Percentiles rank a stretch among this genome's conserved stretches.
Conservation (phyloP, 2,888 invertebrate genomes). For the Lepidocyrtinus sp. region DNA sequence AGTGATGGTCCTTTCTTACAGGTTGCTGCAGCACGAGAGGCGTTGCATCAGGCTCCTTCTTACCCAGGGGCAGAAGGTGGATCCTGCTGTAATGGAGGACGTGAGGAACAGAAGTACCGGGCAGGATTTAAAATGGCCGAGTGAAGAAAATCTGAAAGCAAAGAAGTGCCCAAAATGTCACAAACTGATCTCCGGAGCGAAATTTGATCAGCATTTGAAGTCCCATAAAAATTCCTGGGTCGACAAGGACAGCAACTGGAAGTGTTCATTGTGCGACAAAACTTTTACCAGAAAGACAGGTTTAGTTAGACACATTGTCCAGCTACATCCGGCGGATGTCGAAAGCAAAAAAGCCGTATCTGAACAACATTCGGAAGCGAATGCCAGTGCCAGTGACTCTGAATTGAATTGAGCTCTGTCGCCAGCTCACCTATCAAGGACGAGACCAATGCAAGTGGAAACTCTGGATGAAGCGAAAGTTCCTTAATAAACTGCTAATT, state of each 20-base stretch:
- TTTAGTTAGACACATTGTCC: slow-evolving; percentile 38
- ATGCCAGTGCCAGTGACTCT: no score
- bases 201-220: slow-evolving; percentile 23
- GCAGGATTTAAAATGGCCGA: no score
- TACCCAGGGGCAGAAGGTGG: slow-evolving; percentile 1
- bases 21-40: slow-evolving; percentile 22
- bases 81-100: slow-evolving; percentile 19
- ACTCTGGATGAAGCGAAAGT: no score
- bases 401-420: no score
- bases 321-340: no score
- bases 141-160: not conserved
- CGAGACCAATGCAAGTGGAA: no score
- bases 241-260: slow-evolving; percentile 6
- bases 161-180: slow-evolving; percentile 28
- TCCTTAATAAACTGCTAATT: no score
- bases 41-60: slow-evolving; percentile 19
- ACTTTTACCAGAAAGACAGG: slow-evolving; percentile 27
- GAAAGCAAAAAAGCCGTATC: no score
- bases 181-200: not conserved
- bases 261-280: slow-evolving; percentile 30
- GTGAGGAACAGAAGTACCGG: slow-evolving; percentile 26
- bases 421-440: no score
- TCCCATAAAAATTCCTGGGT: no score
- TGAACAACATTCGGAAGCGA: no score
- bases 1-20: not conserved